Base-by-base conservation (phyloP, 2,113 vertebrate species). In the Stomatorhinus ivindoensis region DNA sequence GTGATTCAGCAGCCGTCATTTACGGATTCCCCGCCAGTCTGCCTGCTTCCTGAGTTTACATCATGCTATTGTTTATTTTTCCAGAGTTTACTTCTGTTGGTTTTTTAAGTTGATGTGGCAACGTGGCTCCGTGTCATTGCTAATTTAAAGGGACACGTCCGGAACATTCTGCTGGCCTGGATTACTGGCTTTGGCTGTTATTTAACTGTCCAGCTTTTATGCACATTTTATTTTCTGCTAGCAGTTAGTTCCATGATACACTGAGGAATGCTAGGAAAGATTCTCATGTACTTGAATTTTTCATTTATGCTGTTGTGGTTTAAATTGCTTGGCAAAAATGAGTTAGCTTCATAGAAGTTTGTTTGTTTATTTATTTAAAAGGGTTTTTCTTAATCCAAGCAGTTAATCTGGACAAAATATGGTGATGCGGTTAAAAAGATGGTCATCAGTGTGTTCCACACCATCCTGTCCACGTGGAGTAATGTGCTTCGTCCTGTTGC, bases 51-150 rank as follows among this genome's bases (percentile, higher is more conserved):
- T 58, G 3, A 8, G 53, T 65, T 50, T 76, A 51, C 65, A 76
- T 73, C 46, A 46, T 65, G 27, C 15, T 42, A 50, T 88, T 88
- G 88, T 88, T 88, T 88, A 88, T 88, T 82, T 5, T 88, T 80
- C 65, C 47, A 53, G 15, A 88, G 88, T 88, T 88, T 88, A 50
- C 84, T 31, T 27, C 21, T 86, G 84, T 50, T 86, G 84, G 44
- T 86, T 86, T 50, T n/a, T 69, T 13, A 53, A 87, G n/a, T 87
- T 87, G 85, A 51, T 87, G 48, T 53, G 47, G 85, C 17, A 17
- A 47, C n/a, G 27, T 51, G 27, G 13, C n/a, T 35, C 47, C 47
- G 7, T 84, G 82, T 47, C 46, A 84, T 24, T 46, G 24, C 35
- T 50, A 47, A 31, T 27, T 86, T 51, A 86, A 31, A 86, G 84